phyloP scores from a whole-genome alignment of 2,113 vertebrate genomes.

The Numenius arquata region DNA sequence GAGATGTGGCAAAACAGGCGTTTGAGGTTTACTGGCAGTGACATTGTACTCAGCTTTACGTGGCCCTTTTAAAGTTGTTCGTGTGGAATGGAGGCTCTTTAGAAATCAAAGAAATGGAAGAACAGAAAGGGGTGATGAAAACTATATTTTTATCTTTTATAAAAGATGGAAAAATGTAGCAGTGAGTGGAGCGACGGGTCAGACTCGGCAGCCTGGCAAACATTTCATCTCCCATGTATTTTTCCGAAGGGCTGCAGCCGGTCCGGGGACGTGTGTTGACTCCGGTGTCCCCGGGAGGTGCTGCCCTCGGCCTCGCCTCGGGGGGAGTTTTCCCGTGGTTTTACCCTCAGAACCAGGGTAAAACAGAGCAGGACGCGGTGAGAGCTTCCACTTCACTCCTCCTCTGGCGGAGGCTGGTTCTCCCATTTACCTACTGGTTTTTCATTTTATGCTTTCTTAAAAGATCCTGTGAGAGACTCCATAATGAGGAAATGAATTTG shows the following conservation, averaged over 20 bases:
- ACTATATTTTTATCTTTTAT: background rate
- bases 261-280: rapidly evolving
- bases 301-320: no score
- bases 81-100: background rate
- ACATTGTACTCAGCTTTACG: background rate
- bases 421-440: background rate
- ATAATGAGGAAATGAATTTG: background rate
- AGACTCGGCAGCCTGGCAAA: background rate
- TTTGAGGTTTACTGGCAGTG: background rate
- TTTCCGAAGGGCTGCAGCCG: background rate
- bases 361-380: background rate
- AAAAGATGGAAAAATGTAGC: background rate
- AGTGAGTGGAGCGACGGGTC: background rate
- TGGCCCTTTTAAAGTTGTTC: background rate
- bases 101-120: background rate
- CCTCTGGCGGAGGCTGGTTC: background rate
- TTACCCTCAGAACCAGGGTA: background rate
- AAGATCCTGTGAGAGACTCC: background rate
- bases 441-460: background rate
- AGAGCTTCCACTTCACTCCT: background rate
- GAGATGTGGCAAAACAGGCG: background rate
- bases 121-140: background rate
- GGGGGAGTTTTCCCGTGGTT: no score
- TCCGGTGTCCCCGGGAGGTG: background rate
- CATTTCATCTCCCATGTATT: background rate